phyloP scores from a whole-genome alignment of 2,113 vertebrate genomes.

The Micromys minutus region DNA sequence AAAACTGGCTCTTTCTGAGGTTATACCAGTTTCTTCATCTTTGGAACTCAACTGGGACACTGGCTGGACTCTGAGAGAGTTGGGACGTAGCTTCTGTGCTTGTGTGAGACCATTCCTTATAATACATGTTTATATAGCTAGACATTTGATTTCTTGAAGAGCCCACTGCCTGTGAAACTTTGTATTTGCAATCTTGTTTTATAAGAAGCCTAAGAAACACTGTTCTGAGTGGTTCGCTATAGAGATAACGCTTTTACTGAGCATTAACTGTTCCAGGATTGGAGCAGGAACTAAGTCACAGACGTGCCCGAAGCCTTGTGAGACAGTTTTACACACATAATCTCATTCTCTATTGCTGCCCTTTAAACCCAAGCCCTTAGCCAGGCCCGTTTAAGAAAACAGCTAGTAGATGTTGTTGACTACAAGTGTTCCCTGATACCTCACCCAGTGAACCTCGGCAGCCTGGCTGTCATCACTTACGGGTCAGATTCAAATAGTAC shows the following conservation, averaged over 20 bases:
- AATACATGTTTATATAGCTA: neutral
- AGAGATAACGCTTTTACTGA: neutral
- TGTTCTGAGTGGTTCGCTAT: neutral
- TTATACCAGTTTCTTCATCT: neutral
- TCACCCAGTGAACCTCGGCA: neutral
- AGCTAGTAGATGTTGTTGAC: neutral
- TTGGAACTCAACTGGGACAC: neutral
- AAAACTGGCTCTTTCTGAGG: neutral
- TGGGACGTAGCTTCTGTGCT: neutral
- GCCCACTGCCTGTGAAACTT: neutral
- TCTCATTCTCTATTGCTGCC: neutral
- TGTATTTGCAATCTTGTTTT: slow-evolving; percentile 12
- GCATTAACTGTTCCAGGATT: neutral
- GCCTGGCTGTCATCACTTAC: neutral
- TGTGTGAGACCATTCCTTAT: slow-evolving; percentile 50
- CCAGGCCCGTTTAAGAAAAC: slow-evolving; percentile 29
- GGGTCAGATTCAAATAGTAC: neutral
- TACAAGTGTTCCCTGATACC: neutral
- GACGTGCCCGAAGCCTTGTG: neutral
- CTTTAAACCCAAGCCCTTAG: slow-evolving; percentile 46
- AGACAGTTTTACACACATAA: neutral
- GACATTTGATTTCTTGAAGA: slow-evolving; percentile 15
- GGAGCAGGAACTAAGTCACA: neutral
- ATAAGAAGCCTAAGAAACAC: slow-evolving; percentile 18
- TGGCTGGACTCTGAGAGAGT: neutral